phyloP scores from a whole-genome alignment of 2,113 vertebrate species.

The Sitta europaea region DNA sequence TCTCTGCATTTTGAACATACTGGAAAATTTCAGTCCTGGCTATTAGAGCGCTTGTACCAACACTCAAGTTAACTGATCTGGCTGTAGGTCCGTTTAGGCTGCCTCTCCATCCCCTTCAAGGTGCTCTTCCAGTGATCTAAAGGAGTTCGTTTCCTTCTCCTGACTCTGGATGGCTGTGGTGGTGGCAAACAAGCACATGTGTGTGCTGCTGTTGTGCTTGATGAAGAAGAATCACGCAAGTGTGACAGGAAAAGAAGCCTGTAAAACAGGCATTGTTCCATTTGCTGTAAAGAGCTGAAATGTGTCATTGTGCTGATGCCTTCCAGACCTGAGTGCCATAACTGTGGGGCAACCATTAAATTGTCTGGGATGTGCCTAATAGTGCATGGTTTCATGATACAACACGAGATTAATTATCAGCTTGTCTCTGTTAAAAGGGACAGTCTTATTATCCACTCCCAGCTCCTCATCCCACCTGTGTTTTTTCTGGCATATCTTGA shows the following conservation, averaged over 20 bases:
- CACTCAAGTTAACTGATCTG: neutral
- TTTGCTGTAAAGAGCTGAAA: neutral
- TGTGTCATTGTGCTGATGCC: neutral
- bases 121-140: neutral
- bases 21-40: neutral
- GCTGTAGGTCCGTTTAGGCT: neutral
- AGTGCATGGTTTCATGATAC: neutral
- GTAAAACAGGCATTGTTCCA: neutral
- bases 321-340: neutral
- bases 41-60: neutral
- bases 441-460: neutral
- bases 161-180: neutral
- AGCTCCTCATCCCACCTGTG: neutral
- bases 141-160: neutral
- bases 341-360: neutral
- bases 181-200: neutral
- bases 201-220: neutral
- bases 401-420: neutral
- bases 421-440: neutral
- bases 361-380: neutral
- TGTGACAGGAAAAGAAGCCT: neutral
- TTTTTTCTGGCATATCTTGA: neutral
- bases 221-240: neutral
- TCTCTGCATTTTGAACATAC: accelerated
- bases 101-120: neutral